phyloP scores from a whole-genome alignment of 2,113 vertebrate genomes.

The Callithrix jacchus region DNA sequence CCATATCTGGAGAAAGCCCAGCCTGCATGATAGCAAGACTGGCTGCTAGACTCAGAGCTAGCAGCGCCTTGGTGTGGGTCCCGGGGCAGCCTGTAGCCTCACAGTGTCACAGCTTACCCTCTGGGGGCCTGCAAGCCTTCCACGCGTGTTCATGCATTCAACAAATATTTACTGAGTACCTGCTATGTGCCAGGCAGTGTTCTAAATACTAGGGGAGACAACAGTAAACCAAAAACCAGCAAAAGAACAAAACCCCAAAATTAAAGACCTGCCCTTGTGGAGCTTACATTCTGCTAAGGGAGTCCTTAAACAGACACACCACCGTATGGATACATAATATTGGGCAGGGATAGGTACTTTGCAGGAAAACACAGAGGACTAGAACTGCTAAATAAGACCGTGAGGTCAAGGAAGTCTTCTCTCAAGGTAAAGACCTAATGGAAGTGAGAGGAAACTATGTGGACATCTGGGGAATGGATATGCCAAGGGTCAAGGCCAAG shows the following conservation, averaged over 20 bases:
- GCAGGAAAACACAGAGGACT: neutral
- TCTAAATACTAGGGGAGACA: neutral
- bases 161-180: neutral
- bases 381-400: neutral
- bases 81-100: neutral
- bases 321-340: neutral
- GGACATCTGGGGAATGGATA: neutral
- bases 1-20: conserved; percentile 15
- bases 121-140: neutral
- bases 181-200: neutral
- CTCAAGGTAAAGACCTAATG: neutral
- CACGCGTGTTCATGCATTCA: neutral
- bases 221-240: neutral
- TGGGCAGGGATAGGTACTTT: neutral
- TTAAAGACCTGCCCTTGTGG: neutral
- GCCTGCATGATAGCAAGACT: neutral
- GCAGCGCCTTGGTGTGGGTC: rapidly evolving
- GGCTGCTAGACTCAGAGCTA: neutral
- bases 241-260: neutral
- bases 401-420: neutral
- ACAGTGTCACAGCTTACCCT: neutral
- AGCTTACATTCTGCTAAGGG: neutral
- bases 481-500: neutral
- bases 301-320: neutral
- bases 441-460: neutral